Conservation (phyloP, 2,888 invertebrate genomes). For the Drosophila merina region DNA sequence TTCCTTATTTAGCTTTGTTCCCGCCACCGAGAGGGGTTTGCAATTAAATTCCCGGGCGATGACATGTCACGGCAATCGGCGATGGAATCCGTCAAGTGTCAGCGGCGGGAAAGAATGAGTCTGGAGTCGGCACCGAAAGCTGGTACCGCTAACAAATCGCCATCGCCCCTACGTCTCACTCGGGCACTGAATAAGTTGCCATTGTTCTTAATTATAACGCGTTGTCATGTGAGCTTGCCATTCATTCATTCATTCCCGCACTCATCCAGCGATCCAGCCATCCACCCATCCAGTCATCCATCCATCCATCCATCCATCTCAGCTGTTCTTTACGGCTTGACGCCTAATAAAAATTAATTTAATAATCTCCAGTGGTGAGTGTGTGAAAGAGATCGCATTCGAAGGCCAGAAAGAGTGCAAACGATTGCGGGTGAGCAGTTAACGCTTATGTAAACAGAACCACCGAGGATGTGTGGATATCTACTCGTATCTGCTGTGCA, state of each 20-base stretch:
- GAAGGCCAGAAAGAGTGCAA: background rate
- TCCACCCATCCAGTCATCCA: constrained; percentile 9
- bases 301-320: constrained; percentile 43
- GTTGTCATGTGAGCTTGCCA: constrained; percentile 79
- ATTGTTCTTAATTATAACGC: constrained; percentile 79
- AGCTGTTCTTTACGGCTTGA: constrained; percentile 79
- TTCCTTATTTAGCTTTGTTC: background rate
- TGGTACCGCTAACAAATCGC: constrained; percentile 34
- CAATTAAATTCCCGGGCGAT: constrained; percentile 50
- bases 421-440: constrained; percentile 65
- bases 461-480: constrained; percentile 46
- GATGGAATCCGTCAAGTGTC: constrained; percentile 66
- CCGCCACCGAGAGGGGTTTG: constrained; percentile 18
- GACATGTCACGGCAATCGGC: constrained; percentile 70
- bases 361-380: constrained; percentile 59
- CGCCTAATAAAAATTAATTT: constrained; percentile 80
- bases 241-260: constrained; percentile 56
- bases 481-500: constrained; percentile 71
- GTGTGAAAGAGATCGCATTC: background rate
- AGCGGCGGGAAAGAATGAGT: constrained; percentile 15
- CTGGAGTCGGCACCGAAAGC: constrained; percentile 7
- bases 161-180: constrained; percentile 9
- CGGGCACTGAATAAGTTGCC: constrained; percentile 66
- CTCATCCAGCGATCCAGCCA: background rate
- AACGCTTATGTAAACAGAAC: constrained; percentile 74